Conservation (phyloP, 2,888 invertebrate species). For the Charanyca ferruginea region DNA sequence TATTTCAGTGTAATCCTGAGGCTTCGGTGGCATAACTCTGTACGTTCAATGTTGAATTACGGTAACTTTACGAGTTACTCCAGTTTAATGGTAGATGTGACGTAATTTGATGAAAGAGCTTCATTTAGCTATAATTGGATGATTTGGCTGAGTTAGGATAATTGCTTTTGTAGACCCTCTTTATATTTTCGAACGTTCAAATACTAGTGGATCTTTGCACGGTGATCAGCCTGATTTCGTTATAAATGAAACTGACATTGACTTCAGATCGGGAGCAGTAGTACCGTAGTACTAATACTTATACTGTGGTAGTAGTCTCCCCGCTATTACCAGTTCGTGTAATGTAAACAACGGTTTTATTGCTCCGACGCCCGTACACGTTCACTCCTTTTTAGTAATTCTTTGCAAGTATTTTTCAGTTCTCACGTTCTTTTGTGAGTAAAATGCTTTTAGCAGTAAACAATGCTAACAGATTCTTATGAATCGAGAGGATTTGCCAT, state of each 20-base stretch:
- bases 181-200: not conserved
- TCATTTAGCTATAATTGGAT: constrained; percentile 35
- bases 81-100: constrained; percentile 24
- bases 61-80: constrained; percentile 40
- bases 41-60: constrained; percentile 50
- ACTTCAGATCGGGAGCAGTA: constrained; percentile 15
- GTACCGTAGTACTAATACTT: too few relatives aligned
- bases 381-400: constrained; percentile 20
- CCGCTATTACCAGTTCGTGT: constrained; percentile 2
- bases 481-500: constrained; percentile 2
- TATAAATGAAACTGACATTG: constrained; percentile 1
- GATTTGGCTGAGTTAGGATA: constrained; percentile 25
- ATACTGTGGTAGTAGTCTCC: too few relatives aligned
- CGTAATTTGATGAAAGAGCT: constrained; percentile 35
- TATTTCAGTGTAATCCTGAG: constrained; percentile 63
- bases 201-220: not conserved
- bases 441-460: constrained; percentile 30
- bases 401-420: constrained; percentile 5
- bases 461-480: constrained; percentile 24
- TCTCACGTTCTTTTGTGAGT: constrained; percentile 7
- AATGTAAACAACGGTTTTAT: constrained; percentile 31
- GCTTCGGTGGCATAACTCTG: constrained; percentile 55
- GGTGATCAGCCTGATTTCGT: constrained; percentile 1
- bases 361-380: constrained; percentile 12
- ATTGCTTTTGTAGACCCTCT: constrained; percentile 29